Evolutionary conservation across 2,888 invertebrate genomes (phyloP).

Genomic region (Tachina grossa): DNA sequence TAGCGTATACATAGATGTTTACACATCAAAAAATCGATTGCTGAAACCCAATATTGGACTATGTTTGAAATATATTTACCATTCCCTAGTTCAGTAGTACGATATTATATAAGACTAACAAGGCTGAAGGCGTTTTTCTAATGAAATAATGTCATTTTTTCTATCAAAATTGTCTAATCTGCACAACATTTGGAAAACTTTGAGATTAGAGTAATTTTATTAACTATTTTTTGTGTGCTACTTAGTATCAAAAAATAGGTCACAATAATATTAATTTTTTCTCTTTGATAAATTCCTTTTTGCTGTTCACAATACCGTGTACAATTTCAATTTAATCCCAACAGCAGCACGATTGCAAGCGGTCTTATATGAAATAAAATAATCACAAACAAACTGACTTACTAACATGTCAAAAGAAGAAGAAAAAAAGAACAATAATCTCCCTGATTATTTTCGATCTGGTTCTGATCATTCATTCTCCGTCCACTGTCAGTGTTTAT

Average conservation of each 20-base stretch:
- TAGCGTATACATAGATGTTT: too few species aligned
- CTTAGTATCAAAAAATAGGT: too few species aligned
- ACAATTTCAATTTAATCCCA: constrained; percentile 15
- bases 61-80: too few species aligned
- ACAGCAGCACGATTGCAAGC: constrained; percentile 35
- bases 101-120: too few species aligned
- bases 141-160: too few species aligned
- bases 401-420: not conserved
- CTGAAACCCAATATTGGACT: too few species aligned
- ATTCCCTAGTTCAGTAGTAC: too few species aligned
- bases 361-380: constrained; percentile 29
- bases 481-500: constrained; percentile 11
- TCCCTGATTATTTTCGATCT: constrained; percentile 23
- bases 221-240: too few species aligned
- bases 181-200: too few species aligned
- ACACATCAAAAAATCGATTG: too few species aligned
- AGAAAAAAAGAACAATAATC: constrained; percentile 7
- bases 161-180: not conserved
- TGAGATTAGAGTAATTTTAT: too few species aligned
- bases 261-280: not conserved
- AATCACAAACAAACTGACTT: constrained; percentile 6
- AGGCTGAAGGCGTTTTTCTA: too few species aligned
- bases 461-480: not conserved
- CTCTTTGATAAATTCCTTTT: not conserved
- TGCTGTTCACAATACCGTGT: not conserved